Evolutionary conservation across 2,113 vertebrate species (phyloP).

Genomic region (Lanius collurio): DNA sequence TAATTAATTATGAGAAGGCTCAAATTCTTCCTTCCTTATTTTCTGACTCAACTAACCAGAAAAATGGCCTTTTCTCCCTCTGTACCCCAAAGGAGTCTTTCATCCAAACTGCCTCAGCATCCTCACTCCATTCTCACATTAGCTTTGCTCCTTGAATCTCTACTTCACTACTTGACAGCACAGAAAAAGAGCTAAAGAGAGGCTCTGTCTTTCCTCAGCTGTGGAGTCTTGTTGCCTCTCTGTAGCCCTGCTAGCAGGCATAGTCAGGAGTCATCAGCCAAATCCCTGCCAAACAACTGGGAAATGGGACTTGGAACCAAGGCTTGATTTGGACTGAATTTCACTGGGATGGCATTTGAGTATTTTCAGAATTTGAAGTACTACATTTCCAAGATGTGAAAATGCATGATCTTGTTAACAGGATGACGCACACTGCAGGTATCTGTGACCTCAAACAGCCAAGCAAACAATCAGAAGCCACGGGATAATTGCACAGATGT

Average conservation of each 20-base stretch:
- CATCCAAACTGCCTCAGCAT: neutral
- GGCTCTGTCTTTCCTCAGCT: neutral
- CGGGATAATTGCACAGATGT: neutral
- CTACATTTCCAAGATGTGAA: neutral
- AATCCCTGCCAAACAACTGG: neutral
- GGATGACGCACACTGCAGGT: neutral
- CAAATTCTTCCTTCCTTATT: neutral
- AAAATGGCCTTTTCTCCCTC: neutral
- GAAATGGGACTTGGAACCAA: neutral
- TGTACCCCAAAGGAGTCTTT: neutral
- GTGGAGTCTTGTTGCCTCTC: neutral
- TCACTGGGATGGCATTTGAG: neutral
- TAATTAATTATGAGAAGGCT: neutral
- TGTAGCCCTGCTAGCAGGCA: neutral
- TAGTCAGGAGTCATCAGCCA: neutral
- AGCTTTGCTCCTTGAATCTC: neutral
- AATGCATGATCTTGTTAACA: rapidly evolving
- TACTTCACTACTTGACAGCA: neutral
- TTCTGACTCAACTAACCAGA: neutral
- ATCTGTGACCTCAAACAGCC: neutral
- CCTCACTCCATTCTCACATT: neutral
- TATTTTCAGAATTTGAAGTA: neutral
- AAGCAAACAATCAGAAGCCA: neutral
- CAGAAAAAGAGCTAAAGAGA: neutral
- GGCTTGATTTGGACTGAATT: neutral